Conservation (phyloP, 2,797 vertebrate species). For the Chelon auratus region DNA sequence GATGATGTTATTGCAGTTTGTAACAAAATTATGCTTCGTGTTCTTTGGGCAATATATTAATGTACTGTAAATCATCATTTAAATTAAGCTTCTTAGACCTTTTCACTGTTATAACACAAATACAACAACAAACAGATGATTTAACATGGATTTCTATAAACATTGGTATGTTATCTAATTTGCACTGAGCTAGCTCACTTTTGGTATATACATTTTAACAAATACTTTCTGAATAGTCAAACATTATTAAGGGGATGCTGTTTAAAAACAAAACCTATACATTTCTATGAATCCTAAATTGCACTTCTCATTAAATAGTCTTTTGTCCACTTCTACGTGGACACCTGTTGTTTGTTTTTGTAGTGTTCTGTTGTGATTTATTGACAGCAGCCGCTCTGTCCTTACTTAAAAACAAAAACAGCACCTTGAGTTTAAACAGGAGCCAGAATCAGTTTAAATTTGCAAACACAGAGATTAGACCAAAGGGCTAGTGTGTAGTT, state of each 20-base stretch:
- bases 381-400: conserved; percentile 16
- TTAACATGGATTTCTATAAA: neutral
- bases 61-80: neutral
- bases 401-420: conserved; percentile 12
- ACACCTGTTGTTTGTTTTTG: neutral
- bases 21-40: neutral
- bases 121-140: neutral
- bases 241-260: neutral
- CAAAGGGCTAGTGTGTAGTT: conserved; percentile 43
- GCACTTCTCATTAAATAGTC: neutral
- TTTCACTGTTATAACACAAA: neutral
- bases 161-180: neutral
- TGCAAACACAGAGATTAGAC: conserved; percentile 49
- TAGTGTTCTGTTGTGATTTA: neutral
- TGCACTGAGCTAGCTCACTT: neutral
- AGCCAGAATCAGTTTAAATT: conserved; percentile 52
- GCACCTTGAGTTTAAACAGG: conserved; percentile 19
- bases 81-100: neutral
- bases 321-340: neutral
- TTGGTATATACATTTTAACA: neutral
- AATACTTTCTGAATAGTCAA: neutral
- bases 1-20: conserved; percentile 6
- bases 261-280: neutral
- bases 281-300: neutral
- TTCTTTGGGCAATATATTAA: neutral